Conservation (phyloP, 2,113 vertebrate genomes). For the Gallinago jamesoni region DNA sequence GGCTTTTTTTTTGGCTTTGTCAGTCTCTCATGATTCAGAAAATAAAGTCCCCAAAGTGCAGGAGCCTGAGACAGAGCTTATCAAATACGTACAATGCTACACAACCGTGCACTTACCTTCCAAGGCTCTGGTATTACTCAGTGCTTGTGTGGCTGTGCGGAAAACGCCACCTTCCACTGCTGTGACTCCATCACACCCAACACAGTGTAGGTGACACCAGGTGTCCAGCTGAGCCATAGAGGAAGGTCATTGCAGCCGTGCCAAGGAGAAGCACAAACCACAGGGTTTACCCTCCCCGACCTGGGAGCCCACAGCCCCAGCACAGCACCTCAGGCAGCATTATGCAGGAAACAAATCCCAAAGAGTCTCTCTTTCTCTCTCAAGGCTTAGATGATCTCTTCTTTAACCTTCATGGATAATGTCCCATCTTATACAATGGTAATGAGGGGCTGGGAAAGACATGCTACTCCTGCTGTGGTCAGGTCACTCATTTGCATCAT, state of each 20-base stretch:
- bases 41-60: background rate
- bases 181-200: background rate
- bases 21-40: too few relatives aligned
- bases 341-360: background rate
- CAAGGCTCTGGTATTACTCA: background rate
- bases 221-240: background rate
- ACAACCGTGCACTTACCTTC: background rate
- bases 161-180: background rate
- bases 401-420: background rate
- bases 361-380: background rate
- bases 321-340: fast-evolving
- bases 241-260: background rate
- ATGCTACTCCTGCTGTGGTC: background rate
- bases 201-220: fast-evolving
- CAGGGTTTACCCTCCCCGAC: background rate
- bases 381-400: background rate
- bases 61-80: background rate
- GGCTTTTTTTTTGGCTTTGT: too few relatives aligned
- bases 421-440: background rate
- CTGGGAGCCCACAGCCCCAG: background rate
- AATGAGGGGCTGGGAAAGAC: background rate
- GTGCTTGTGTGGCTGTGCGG: background rate
- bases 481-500: background rate
- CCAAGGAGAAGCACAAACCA: background rate
- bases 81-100: background rate